These are phyloP conservation scores for Acromyrmex echinatior DNA, from an alignment of 1,140 invertebrate genomes.

Conservation along the genomic window DNA sequence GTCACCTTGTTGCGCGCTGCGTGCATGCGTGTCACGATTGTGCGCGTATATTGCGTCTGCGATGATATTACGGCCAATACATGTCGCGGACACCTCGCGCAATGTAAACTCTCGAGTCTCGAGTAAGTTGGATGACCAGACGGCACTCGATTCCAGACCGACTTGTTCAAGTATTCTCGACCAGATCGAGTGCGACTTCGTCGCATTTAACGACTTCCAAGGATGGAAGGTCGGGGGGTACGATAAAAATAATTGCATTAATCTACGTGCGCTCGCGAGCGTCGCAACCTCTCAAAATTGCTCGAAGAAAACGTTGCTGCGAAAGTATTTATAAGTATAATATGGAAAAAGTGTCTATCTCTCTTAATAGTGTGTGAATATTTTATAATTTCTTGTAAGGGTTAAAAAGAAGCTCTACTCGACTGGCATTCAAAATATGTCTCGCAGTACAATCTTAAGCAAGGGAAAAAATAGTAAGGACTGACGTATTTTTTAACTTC, in stretches of 20 bases:
- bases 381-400: not conserved
- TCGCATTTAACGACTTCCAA: slow-evolving; percentile 58
- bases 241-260: slow-evolving; percentile 59
- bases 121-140: slow-evolving; percentile 69
- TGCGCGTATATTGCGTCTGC: slow-evolving; percentile 38
- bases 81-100: slow-evolving; percentile 57
- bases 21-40: not conserved
- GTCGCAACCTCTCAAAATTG: slow-evolving; percentile 13
- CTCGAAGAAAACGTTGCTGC: not conserved
- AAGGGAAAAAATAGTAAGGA: not conserved
- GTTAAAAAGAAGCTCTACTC: not conserved
- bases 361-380: not conserved
- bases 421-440: not conserved
- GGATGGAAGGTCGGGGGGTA: slow-evolving; percentile 55
- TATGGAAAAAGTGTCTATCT: not conserved
- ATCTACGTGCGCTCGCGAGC: not conserved
- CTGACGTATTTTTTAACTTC: not conserved
- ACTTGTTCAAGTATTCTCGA: slow-evolving; percentile 63
- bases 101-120: slow-evolving; percentile 66
- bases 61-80: slow-evolving; percentile 63
- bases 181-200: slow-evolving; percentile 60
- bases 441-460: not conserved
- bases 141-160: slow-evolving; percentile 64
- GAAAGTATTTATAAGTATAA: not conserved
- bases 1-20: slow-evolving; percentile 28